Conservation (phyloP, 2,888 invertebrate genomes). For the Papilio protenor region DNA sequence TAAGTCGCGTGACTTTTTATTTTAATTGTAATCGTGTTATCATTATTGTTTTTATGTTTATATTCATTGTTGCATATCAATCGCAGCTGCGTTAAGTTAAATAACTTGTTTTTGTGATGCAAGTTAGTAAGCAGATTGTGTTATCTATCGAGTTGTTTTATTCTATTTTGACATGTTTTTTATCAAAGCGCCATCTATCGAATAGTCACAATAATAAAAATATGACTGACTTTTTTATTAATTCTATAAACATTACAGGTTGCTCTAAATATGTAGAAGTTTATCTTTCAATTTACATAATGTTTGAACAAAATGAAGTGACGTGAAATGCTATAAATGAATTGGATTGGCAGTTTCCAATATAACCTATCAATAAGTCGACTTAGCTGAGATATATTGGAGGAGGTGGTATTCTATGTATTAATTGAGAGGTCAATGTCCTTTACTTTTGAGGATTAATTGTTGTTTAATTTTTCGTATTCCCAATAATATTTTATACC, state of each 20-base stretch:
- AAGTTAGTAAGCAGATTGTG: background rate
- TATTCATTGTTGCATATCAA: constrained; percentile 25
- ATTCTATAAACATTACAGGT: background rate
- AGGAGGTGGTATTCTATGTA: background rate
- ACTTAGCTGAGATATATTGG: background rate
- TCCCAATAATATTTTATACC: background rate
- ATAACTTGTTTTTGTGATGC: background rate
- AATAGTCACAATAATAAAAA: background rate
- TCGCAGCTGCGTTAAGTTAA: background rate
- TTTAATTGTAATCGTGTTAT: background rate
- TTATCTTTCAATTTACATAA: background rate
- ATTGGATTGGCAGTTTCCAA: background rate
- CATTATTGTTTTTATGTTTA: background rate
- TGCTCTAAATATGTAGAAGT: background rate
- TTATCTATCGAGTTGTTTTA: background rate
- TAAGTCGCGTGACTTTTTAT: constrained; percentile 12
- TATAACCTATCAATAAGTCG: background rate
- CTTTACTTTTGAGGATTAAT: background rate
- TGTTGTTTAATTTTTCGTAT: background rate
- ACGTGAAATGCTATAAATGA: background rate
- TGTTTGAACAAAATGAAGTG: background rate
- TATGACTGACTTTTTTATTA: background rate
- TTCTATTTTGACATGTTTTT: background rate
- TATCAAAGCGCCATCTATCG: background rate
- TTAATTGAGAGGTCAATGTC: constrained; percentile 7